Conservation (phyloP, 2,888 invertebrate species). For the Lymantria dispar region DNA sequence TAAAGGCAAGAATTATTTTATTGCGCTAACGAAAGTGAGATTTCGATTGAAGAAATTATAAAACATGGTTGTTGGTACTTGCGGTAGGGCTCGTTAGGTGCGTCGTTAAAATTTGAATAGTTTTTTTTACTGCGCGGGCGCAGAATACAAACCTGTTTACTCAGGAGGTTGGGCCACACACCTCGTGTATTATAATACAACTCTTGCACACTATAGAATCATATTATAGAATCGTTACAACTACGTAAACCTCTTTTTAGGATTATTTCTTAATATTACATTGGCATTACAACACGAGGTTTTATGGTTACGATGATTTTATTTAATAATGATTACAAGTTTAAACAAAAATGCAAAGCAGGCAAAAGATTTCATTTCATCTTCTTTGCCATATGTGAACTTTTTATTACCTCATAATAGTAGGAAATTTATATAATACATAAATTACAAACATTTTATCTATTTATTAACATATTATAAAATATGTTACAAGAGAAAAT, state of each 20-base stretch:
- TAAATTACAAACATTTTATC: too few species aligned
- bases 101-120: conserved; percentile 67
- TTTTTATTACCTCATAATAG: too few species aligned
- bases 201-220: not conserved
- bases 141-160: conserved; percentile 60
- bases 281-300: not conserved
- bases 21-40: conserved; percentile 66
- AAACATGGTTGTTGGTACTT: conserved; percentile 32
- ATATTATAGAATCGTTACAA: not conserved
- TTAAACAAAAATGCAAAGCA: too few species aligned
- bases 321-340: too few species aligned
- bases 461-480: too few species aligned
- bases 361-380: too few species aligned
- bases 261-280: not conserved
- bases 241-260: not conserved
- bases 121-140: conserved; percentile 59
- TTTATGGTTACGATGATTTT: not conserved
- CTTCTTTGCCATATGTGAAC: too few species aligned
- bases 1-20: conserved; percentile 33
- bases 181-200: conserved; percentile 33
- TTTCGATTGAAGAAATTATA: conserved; percentile 52
- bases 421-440: too few species aligned
- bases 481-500: too few species aligned
- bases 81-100: conserved; percentile 44
- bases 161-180: conserved; percentile 53